A percentile compares a stretch with the other conserved stretches of the same genome.
These are phyloP conservation scores for Ligdia adustata DNA, from an alignment of 2,888 invertebrate genomes.

Conservation along the genomic window DNA sequence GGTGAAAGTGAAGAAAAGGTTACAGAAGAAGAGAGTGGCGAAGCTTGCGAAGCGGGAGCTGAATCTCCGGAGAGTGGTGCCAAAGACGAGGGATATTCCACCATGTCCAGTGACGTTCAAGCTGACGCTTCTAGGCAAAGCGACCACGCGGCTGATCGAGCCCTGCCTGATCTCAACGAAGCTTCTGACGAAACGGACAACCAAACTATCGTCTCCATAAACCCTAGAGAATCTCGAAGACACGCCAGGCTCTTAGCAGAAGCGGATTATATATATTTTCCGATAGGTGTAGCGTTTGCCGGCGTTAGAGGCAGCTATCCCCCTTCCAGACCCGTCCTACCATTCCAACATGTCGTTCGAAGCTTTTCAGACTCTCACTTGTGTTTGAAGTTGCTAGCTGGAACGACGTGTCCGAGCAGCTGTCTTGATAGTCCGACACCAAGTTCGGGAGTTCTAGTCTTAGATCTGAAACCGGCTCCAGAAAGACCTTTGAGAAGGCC, in stretches of 20 bases:
- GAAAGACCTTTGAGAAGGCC: conserved; percentile 84
- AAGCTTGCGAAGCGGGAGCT: conserved; percentile 87
- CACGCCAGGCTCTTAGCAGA: conserved; percentile 85
- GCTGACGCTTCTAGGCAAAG: conserved; percentile 87
- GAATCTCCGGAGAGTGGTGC: conserved; percentile 91
- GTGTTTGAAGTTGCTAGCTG: conserved; percentile 87
- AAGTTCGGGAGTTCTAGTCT: conserved; percentile 85
- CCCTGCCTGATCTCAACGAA: conserved; percentile 89
- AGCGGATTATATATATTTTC: conserved; percentile 87
- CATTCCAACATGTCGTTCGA: conserved; percentile 89
- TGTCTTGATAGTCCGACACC: conserved; percentile 84
- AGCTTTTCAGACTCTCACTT: conserved; percentile 90
- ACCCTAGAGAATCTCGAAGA: conserved; percentile 74
- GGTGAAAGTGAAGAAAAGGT: conserved; percentile 64
- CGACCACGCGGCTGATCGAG: conserved; percentile 81
- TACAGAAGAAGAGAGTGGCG: conserved; percentile 73
- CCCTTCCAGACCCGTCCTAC: conserved; percentile 87
- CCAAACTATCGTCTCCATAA: conserved; percentile 80
- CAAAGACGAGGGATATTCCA: conserved; percentile 92
- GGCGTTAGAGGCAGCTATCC: conserved; percentile 89
- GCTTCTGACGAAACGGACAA: conserved; percentile 89
- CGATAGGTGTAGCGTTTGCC: conserved; percentile 85
- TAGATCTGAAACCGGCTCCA: conserved; percentile 84
- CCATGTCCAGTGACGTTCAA: conserved; percentile 93
- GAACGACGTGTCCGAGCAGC: conserved; percentile 80